These are phyloP conservation scores for human (Homo sapiens) DNA, from an alignment of 2,113 vertebrate genomes.

Conservation along the genomic window GRCh38 chr13:21373001-21373500, in stretches of 20 bases:
- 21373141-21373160: constrained; percentile 64
- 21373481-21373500: constrained; percentile 74
- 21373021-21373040: constrained; percentile 70
- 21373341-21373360: constrained; percentile 81
- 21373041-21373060: constrained; percentile 61
- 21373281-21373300: constrained; percentile 58
- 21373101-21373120: constrained; percentile 68
- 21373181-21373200: constrained; percentile 46
- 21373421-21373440: constrained; percentile 16
- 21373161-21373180: constrained; percentile 50
- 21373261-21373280: constrained; percentile 22
- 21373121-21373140: constrained; percentile 68
- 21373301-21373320: not conserved
- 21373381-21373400: constrained; percentile 80
- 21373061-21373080: constrained; percentile 49
- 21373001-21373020: constrained; percentile 64
- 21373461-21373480: constrained; percentile 74
- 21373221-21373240: constrained; percentile 47
- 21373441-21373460: constrained; percentile 67
- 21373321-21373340: constrained; percentile 31
- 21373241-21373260: constrained; percentile 48
- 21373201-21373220: not conserved
- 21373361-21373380: constrained; percentile 81
- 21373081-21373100: constrained; percentile 49
- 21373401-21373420: constrained; percentile 61